Conservation (phyloP, 2,888 invertebrate genomes). For the Torymus aiolomorphi region DNA sequence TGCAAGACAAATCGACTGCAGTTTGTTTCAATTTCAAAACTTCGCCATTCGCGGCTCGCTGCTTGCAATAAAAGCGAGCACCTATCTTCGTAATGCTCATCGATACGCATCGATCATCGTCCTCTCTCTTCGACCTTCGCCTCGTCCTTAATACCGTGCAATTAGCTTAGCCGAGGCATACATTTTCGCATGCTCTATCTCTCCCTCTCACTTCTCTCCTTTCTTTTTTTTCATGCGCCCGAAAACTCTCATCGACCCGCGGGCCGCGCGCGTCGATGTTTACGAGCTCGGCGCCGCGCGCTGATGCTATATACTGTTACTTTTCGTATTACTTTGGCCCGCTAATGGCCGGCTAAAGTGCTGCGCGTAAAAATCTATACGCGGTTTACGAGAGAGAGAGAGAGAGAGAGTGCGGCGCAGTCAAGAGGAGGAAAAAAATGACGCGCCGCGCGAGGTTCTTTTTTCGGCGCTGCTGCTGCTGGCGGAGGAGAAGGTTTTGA, state of each 20-base stretch:
- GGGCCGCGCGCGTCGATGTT: constrained; percentile 68
- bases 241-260: too few relatives aligned
- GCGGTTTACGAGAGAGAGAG: constrained; percentile 1
- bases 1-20: too few relatives aligned
- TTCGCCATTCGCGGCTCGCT: too few relatives aligned
- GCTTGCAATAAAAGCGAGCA: too few relatives aligned
- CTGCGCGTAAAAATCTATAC: constrained; percentile 69
- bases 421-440: constrained; percentile 14
- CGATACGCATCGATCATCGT: constrained; percentile 40
- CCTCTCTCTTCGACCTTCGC: constrained; percentile 1
- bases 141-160: constrained; percentile 43
- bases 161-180: constrained; percentile 45
- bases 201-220: background rate
- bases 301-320: constrained; percentile 68
- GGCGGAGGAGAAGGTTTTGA: background rate
- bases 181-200: constrained; percentile 30
- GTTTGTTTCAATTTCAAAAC: too few relatives aligned
- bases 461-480: too few relatives aligned
- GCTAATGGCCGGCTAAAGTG: constrained; percentile 71
- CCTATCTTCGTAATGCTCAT: background rate
- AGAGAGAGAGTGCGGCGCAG: background rate
- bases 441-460: background rate
- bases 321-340: constrained; percentile 70
- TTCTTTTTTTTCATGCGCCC: background rate
- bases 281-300: constrained; percentile 70